A percentile compares a stretch with the other conserved stretches of the same genome.
Conservation (phyloP, 2,888 invertebrate species). For the Lasioglossum villosulum region DNA sequence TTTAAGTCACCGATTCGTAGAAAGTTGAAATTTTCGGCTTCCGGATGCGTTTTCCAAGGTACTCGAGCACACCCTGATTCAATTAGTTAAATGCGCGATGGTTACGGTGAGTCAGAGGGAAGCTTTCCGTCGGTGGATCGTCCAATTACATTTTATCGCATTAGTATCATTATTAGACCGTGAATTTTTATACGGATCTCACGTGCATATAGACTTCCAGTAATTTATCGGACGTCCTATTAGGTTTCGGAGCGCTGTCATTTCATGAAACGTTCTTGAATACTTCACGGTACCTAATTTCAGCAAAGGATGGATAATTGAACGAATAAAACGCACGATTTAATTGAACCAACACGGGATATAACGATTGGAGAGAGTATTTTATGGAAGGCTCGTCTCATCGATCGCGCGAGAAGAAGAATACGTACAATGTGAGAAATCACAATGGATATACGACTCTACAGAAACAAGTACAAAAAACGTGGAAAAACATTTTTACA, state of each 20-base stretch:
- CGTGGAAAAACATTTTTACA: neutral
- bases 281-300: neutral
- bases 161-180: neutral
- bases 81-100: neutral
- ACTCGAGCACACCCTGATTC: neutral
- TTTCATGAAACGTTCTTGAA: neutral
- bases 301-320: neutral
- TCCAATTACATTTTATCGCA: neutral
- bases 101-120: neutral
- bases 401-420: neutral
- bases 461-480: neutral
- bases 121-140: neutral
- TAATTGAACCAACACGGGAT: neutral
- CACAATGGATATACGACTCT: neutral
- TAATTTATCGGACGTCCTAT: neutral
- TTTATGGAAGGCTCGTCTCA: neutral
- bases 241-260: neutral
- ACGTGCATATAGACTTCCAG: neutral
- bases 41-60: neutral
- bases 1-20: neutral
- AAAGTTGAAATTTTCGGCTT: neutral
- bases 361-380: neutral
- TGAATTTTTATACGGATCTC: neutral
- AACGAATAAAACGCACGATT: neutral
- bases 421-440: neutral